Percentiles rank a stretch among this genome's conserved stretches.
Evolutionary conservation across 1,140 invertebrate genomes (phyloP).

Genomic region (Diachasmimorpha longicaudata): DNA sequence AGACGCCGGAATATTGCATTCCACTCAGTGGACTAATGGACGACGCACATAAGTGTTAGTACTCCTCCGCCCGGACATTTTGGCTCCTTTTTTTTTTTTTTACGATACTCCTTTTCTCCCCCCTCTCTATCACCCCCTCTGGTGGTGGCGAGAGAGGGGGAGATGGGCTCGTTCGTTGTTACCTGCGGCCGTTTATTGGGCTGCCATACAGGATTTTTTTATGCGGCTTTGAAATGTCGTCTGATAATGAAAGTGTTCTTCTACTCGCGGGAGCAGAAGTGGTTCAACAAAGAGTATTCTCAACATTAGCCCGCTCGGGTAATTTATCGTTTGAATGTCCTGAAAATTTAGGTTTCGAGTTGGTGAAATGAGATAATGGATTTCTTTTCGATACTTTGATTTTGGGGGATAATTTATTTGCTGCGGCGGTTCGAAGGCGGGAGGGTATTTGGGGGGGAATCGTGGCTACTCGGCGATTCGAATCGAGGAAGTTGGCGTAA

Average conservation of each 20-base stretch:
- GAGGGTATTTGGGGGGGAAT: too few relatives aligned
- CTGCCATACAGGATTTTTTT: constrained; percentile 21
- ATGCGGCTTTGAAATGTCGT: constrained; percentile 17
- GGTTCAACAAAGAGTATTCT: neutral
- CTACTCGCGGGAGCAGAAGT: constrained; percentile 6
- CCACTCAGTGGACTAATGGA: constrained; percentile 11
- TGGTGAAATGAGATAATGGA: too few relatives aligned
- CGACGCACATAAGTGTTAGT: constrained; percentile 1
- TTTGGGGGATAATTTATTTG: too few relatives aligned
- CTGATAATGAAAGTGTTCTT: constrained; percentile 13
- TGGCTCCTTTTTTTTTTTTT: neutral
- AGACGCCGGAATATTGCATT: constrained; percentile 4
- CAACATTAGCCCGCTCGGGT: neutral
- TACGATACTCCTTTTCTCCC: neutral
- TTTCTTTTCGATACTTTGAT: too few relatives aligned
- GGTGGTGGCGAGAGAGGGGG: neutral
- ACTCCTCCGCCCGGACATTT: neutral
- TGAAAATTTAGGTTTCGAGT: neutral
- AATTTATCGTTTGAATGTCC: neutral
- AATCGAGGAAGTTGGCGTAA: too few relatives aligned
- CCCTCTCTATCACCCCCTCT: constrained; percentile 9
- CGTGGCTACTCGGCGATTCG: too few relatives aligned
- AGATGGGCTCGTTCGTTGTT: neutral
- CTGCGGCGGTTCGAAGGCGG: too few relatives aligned
- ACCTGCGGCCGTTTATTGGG: constrained; percentile 21